A percentile compares a stretch with the other conserved stretches of the same genome.
These are phyloP conservation scores for Toxotes jaculatrix DNA, from an alignment of 2,113 vertebrate genomes.

Conservation along the genomic window DNA sequence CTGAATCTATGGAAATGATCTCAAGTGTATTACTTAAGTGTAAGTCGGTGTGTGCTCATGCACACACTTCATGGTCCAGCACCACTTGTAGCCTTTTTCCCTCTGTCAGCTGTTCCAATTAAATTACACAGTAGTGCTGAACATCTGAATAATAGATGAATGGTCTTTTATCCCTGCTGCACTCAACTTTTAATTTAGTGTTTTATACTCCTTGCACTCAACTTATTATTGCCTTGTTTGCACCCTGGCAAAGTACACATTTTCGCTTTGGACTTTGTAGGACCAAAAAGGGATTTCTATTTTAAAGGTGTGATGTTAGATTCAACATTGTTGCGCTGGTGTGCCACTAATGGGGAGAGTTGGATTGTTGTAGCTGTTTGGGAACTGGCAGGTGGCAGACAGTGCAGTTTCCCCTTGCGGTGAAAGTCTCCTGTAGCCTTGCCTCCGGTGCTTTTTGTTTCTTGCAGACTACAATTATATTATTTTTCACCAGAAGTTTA, in stretches of 20 bases:
- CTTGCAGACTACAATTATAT: not conserved
- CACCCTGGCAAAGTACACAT: not conserved
- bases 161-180: conserved; percentile 42
- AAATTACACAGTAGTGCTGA: conserved; percentile 59
- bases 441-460: not conserved
- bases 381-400: conserved; percentile 37
- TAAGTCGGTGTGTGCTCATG: too few species aligned
- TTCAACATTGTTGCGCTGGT: not conserved
- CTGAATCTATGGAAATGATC: not conserved
- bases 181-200: conserved; percentile 54
- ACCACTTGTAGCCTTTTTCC: conserved; percentile 50
- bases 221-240: not conserved
- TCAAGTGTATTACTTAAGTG: too few species aligned
- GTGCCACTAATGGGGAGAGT: not conserved
- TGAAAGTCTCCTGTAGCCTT: conserved; percentile 51
- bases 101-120: conserved; percentile 77
- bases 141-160: conserved; percentile 80
- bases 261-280: not conserved
- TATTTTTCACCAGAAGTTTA: not conserved
- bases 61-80: conserved; percentile 51
- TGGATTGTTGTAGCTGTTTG: conserved; percentile 39
- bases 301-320: not conserved
- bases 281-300: not conserved
- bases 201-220: not conserved
- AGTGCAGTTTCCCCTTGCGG: conserved; percentile 33